phyloP scores from a whole-genome alignment of 2,888 invertebrate genomes.

The Nemoura dubitans region DNA sequence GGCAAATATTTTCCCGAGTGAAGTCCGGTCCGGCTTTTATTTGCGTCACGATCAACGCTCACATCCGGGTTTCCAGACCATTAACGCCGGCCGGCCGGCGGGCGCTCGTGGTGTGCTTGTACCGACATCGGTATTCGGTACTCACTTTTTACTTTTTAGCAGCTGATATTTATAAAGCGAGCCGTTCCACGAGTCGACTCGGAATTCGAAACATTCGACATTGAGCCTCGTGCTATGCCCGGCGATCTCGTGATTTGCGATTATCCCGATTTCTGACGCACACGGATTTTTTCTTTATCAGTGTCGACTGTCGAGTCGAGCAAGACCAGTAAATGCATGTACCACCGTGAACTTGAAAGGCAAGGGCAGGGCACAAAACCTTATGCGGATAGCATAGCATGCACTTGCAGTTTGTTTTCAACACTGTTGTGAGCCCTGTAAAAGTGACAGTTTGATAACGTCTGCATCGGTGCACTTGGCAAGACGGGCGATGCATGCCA shows the following conservation, averaged over 20 bases:
- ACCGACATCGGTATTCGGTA: not conserved
- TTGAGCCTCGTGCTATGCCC: not conserved
- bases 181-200: not conserved
- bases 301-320: not conserved
- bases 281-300: not conserved
- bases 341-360: not conserved
- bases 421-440: not conserved
- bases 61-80: not conserved
- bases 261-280: constrained; percentile 17
- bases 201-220: not conserved
- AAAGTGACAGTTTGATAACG: not conserved
- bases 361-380: not conserved
- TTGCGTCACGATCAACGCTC: not conserved
- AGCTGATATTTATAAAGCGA: not conserved
- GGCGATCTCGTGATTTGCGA: constrained; percentile 19
- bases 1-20: not conserved
- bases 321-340: not conserved
- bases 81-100: not conserved
- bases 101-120: not conserved
- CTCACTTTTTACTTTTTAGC: not conserved
- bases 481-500: not conserved
- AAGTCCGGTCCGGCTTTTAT: constrained; percentile 7
- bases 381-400: not conserved
- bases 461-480: not conserved
- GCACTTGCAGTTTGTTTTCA: not conserved